Conservation (phyloP, 2,797 vertebrate genomes). For the Cyprinodon diabolis region DNA sequence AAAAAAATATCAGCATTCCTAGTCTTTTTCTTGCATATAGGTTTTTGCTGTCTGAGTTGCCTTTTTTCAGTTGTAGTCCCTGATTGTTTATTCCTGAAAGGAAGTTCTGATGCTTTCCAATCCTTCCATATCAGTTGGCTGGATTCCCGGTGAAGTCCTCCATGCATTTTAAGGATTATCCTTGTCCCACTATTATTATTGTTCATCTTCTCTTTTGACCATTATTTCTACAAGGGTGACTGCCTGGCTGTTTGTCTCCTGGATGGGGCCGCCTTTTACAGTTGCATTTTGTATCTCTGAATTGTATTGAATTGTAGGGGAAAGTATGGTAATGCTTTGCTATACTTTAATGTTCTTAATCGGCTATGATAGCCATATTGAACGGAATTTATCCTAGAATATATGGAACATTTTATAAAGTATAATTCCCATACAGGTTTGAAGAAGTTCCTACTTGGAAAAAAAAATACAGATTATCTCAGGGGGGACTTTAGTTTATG, state of each 20-base stretch:
- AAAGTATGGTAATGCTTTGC: no score
- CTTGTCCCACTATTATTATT: not conserved
- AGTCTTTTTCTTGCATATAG: not conserved
- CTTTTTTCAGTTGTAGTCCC: not conserved
- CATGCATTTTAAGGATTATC: not conserved
- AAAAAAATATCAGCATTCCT: not conserved
- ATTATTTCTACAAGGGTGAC: no score
- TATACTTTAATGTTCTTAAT: no score
- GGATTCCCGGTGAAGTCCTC: not conserved
- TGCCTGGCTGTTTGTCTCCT: no score
- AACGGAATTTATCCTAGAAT: not conserved
- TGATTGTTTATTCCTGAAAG: not conserved
- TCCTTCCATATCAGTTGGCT: not conserved
- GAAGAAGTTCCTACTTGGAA: no score
- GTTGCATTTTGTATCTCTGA: no score
- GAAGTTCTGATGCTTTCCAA: not conserved
- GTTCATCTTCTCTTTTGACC: not conserved
- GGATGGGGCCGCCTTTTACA: no score
- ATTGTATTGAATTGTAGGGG: no score
- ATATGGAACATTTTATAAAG: not conserved
- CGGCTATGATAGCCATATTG: not conserved
- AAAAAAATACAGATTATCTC: no score
- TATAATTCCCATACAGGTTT: not conserved
- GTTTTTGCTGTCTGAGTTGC: not conserved
- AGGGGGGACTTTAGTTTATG: not conserved